Conservation (phyloP, 1,140 invertebrate species). For the Drosophila nasuta region DNA sequence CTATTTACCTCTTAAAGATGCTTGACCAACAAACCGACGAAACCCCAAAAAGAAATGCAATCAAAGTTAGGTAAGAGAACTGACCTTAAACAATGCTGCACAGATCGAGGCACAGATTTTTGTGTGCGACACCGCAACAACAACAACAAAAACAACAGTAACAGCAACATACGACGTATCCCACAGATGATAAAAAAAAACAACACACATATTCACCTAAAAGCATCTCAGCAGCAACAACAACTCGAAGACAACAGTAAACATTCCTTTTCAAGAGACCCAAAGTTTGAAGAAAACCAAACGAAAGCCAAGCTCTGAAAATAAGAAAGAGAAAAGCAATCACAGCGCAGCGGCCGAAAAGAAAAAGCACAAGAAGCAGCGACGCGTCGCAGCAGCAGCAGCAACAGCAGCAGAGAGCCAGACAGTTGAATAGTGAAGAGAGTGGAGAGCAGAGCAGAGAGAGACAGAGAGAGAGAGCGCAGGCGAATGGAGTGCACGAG, state of each 20-base stretch:
- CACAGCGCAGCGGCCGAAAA: slow-evolving; percentile 36
- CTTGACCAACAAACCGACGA: slow-evolving; percentile 25
- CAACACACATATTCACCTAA: slow-evolving; percentile 68
- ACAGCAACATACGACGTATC: not conserved
- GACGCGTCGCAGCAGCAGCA: slow-evolving; percentile 1
- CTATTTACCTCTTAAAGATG: slow-evolving; percentile 22
- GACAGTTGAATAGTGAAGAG: slow-evolving; percentile 21
- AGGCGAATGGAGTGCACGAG: slow-evolving; percentile 80
- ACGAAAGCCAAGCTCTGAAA: slow-evolving; percentile 71
- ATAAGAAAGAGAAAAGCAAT: slow-evolving; percentile 74
- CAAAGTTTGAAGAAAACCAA: slow-evolving; percentile 63
- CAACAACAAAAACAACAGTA: not conserved
- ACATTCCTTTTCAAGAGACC: slow-evolving; percentile 77
- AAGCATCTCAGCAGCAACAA: slow-evolving; percentile 54
- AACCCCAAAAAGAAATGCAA: slow-evolving; percentile 62
- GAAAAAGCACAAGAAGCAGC: slow-evolving; percentile 58
- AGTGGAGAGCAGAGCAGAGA: slow-evolving; percentile 23
- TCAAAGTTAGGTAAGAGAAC: slow-evolving; percentile 81
- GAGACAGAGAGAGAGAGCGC: slow-evolving; percentile 27
- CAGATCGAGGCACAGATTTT: slow-evolving; percentile 54
- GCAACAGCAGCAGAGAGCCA: slow-evolving; percentile 11
- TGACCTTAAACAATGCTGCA: slow-evolving; percentile 82
- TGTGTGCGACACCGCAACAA: slow-evolving; percentile 10
- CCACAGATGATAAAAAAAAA: slow-evolving; percentile 9
- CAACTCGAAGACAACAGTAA: slow-evolving; percentile 37